phyloP scores from a whole-genome alignment of 2,888 invertebrate species.

The Meliscaeva auricollis region DNA sequence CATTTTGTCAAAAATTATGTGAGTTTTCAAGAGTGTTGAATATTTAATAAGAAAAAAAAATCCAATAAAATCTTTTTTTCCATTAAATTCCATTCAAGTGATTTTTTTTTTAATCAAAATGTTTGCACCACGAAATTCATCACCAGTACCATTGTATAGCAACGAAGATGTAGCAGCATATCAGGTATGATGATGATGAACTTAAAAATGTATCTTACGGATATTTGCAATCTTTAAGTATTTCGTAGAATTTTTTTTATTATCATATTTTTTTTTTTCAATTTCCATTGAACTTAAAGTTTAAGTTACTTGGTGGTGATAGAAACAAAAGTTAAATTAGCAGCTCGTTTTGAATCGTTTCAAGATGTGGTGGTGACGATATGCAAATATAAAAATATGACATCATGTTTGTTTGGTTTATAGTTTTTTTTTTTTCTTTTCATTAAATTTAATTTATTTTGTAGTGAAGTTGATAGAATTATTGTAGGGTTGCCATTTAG shows the following conservation, averaged over 20 bases:
- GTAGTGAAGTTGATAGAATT: slow-evolving; percentile 27
- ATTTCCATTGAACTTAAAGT: slow-evolving; percentile 33
- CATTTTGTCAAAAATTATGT: slow-evolving; percentile 26
- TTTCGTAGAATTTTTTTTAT: neutral
- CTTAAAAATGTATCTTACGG: slow-evolving; percentile 33
- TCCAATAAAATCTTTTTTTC: no score
- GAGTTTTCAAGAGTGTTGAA: neutral
- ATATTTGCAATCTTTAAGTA: slow-evolving; percentile 30
- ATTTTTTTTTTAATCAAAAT: slow-evolving; percentile 76
- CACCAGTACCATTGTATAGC: slow-evolving; percentile 82
- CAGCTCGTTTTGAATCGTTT: slow-evolving; percentile 15
- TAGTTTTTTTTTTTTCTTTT: slow-evolving; percentile 29
- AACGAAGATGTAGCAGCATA: slow-evolving; percentile 84
- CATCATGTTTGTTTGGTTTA: slow-evolving; percentile 56
- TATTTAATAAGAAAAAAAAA: slow-evolving; percentile 7
- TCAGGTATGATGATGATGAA: slow-evolving; percentile 80
- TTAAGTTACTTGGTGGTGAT: slow-evolving; percentile 8
- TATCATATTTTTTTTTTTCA: neutral
- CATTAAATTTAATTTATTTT: slow-evolving; percentile 24
- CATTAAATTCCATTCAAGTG: neutral
- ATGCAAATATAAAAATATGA: slow-evolving; percentile 70
- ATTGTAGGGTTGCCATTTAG: neutral
- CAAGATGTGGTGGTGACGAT: slow-evolving; percentile 51
- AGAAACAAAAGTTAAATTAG: slow-evolving; percentile 18
- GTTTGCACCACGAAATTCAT: slow-evolving; percentile 84